A percentile compares a stretch with the other conserved stretches of the same genome.
These are phyloP conservation scores for Cephus rjabovi DNA, from an alignment of 2,888 invertebrate genomes.

Conservation along the genomic window DNA sequence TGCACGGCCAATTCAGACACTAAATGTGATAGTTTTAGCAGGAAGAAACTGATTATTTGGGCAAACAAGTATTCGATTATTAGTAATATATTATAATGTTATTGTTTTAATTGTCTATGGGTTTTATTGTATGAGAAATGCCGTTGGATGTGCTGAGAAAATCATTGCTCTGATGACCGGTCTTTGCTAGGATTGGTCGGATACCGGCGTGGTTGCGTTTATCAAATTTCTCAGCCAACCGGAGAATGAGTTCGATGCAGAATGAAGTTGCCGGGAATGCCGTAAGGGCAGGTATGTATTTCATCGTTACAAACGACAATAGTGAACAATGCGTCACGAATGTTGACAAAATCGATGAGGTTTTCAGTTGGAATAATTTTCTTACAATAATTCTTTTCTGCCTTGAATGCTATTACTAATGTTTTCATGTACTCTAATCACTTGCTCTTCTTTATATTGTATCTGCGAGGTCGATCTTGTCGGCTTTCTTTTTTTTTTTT, in stretches of 20 bases:
- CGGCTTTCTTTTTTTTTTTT: not conserved
- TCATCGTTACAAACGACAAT: not conserved
- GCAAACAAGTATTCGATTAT: not conserved
- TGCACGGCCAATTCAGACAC: slow-evolving; percentile 19
- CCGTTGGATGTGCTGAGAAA: not conserved
- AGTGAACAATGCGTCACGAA: not conserved
- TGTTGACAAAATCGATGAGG: not conserved
- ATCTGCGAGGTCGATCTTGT: not conserved
- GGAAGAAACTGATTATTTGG: not conserved
- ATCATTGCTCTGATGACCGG: not conserved
- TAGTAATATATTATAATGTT: not conserved
- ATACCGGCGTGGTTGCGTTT: not conserved
- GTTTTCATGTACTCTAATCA: not conserved
- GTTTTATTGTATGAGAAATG: not conserved
- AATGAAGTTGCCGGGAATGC: slow-evolving; percentile 5
- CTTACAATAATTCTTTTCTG: not conserved
- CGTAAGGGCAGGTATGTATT: not conserved
- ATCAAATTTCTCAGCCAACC: not conserved
- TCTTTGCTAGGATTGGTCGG: not conserved
- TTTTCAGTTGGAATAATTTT: not conserved
- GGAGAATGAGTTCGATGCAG: not conserved
- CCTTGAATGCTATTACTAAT: not conserved
- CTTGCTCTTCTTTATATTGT: not conserved
- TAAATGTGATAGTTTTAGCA: not conserved
- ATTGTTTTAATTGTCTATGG: not conserved